Percentiles rank a stretch among this genome's conserved stretches.
These are phyloP conservation scores for Lobophora halterata DNA, from an alignment of 2,888 invertebrate genomes.

Conservation along the genomic window DNA sequence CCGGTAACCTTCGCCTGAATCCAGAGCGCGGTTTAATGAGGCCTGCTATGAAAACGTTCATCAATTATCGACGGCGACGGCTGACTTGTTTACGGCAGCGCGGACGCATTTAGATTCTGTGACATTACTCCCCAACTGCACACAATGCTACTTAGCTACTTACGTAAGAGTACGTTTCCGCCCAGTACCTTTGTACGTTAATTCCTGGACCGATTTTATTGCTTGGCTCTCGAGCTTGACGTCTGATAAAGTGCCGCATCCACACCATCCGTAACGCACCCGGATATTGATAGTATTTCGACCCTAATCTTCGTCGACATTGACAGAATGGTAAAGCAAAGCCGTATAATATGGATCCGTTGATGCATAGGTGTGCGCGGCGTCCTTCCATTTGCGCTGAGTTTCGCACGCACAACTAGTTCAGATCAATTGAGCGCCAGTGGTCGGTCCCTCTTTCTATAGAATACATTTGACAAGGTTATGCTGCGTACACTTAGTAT, in stretches of 20 bases:
- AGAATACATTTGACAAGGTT: conserved; percentile 64
- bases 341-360: conserved; percentile 31
- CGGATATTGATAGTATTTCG: conserved; percentile 25
- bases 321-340: conserved; percentile 24
- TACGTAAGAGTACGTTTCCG: conserved; percentile 42
- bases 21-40: conserved; percentile 76
- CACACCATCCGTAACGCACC: conserved; percentile 22
- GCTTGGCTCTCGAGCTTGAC: conserved; percentile 14
- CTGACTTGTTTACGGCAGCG: conserved; percentile 71
- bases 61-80: conserved; percentile 77
- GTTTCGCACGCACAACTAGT: conserved; percentile 73
- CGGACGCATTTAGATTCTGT: conserved; percentile 74
- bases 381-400: conserved; percentile 55
- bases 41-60: conserved; percentile 71
- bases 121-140: conserved; percentile 59
- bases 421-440: conserved; percentile 73
- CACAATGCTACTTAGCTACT: conserved; percentile 43
- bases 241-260: conserved; percentile 16
- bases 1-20: conserved; percentile 67
- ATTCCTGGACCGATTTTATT: conserved; percentile 22
- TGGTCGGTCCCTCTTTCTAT: conserved; percentile 57
- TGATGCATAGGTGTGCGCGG: conserved; percentile 44
- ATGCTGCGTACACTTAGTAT: conserved; percentile 47
- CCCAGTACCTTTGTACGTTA: conserved; percentile 18
- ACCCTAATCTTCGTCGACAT: conserved; percentile 28